Base-by-base conservation (phyloP, 2,113 vertebrate genomes). In the Dipodomys stephensi region DNA sequence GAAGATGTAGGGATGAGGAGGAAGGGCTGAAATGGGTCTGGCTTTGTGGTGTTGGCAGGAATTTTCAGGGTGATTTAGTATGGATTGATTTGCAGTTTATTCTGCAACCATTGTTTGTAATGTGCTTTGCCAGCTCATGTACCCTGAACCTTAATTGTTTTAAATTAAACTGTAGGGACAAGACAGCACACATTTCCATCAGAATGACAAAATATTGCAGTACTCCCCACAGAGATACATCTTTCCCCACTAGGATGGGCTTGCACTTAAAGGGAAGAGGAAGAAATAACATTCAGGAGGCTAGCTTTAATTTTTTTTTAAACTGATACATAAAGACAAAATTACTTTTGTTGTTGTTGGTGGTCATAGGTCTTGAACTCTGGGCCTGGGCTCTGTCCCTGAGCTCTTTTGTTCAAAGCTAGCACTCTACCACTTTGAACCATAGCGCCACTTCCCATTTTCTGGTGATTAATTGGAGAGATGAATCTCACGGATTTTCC, bases 161-260 rank as follows among this genome's bases (percentile, higher is more conserved):
- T 98, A 98, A 98, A 98, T 98, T 98, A 98, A 98, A 98, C 98
- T 98, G 97, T 97, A 94, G 97, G 98, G 98, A 98, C 97, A 83
- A 97, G 97, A 96, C 96, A 98, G 97, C 97, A 98, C 97, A 98
- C 97, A 98, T 98, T 98, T 98, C 98, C 98, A 98, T 98, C 98
- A 97, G 96, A 97, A 97, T 35, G 94, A 98, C 97, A 98, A 98
- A 98, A 98, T 98, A 98, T 98, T 98, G 97, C 96, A 97, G 96
- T 96, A 97, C 97, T 97, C 97, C 97, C 97, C 96, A 95, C 78
- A 96, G 97, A 97, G 96, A 98, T 96, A 96, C 89, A 94, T 96
- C 96, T 97, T 94, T 94, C 96, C 93, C 94, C 23, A 4, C 96
- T 94, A 80, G 92, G 96, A 92, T 80, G 44, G 87, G 7, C 92